Evolutionary conservation across 1,140 invertebrate species (phyloP), one percentile per base, ranked within the genome.

Genomic region (Bicyclus anynana): DNA sequence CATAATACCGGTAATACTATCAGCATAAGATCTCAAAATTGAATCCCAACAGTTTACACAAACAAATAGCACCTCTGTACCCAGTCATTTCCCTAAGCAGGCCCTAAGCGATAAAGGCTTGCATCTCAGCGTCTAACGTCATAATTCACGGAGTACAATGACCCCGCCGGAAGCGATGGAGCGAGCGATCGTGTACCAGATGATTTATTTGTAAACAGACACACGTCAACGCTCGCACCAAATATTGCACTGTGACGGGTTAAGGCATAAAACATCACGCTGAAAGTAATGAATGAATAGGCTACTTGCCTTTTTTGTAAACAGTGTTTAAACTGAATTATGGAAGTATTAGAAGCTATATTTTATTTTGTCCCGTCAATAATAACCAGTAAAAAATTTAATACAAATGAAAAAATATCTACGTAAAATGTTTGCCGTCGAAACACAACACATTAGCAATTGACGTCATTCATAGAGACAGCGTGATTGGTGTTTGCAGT

Each of bases 131-230:
- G 37, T 40, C 47, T 53, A 53, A 61, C 50, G 44, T 61, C 40
- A 52, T 56, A 52, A 62, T 46, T 56, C 59, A 62, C 59, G 12
- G 42, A 61, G 69, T 69, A 44, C 67, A 54, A 62, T 63, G 69
- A 74, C 71, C 56, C 56, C 48, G 53, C 55, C 67, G 69, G 69
- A 71, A 68, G 59, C 72, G 59, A 35, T 49, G 62, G 61, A 44
- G 54, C 68, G 60, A 59, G 65, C 60, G 65, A 82, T 82, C 79
- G 80, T 78, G 78, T 80, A 80, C 74, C 67, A 72, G 74, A 80
- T 78, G 78, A 84, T 81, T 81, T 80, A 84, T 84, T 84, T 84
- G 80, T 84, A 84, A 84, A 84, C 78, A 84, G 62, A 49, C 33
- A 58, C 62, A 59, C 75, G 73, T 75, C 73, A 75, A 65, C 75